Evolutionary conservation across 1,140 invertebrate species (phyloP).

Genomic region (Drosophila insularis): DNA sequence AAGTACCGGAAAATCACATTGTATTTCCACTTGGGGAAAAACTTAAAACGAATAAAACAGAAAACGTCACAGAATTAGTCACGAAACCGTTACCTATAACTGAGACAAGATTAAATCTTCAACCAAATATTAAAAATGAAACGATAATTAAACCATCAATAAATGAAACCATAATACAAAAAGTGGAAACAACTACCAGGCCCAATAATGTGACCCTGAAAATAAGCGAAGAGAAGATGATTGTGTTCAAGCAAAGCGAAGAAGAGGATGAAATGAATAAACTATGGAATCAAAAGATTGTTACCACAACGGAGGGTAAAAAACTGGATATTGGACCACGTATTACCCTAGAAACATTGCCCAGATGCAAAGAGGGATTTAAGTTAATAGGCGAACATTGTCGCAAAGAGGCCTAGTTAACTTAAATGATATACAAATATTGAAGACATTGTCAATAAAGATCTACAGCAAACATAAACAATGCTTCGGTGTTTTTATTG

Average conservation of each 20-base stretch:
- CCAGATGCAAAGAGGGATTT: conserved; percentile 35
- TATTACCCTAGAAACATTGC: conserved; percentile 45
- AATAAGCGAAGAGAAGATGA: conserved; percentile 18
- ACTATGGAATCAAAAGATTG: conserved; percentile 5
- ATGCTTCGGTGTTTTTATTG: background rate
- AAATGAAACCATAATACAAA: background rate
- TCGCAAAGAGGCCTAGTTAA: conserved; percentile 38
- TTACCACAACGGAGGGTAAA: background rate
- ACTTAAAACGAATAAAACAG: background rate
- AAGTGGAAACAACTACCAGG: too few species aligned
- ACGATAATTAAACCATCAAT: background rate
- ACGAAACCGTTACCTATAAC: background rate
- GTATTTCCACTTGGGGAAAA: conserved; percentile 24
- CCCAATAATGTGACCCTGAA: background rate
- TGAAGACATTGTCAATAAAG: conserved; percentile 3
- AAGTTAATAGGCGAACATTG: conserved; percentile 35
- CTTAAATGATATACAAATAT: background rate
- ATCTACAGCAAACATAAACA: conserved; percentile 6
- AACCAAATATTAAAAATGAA: background rate
- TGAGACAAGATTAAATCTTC: background rate
- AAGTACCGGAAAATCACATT: conserved; percentile 23
- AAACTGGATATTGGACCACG: conserved; percentile 33
- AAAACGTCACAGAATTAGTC: background rate
- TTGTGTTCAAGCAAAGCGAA: conserved; percentile 8
- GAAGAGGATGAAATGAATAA: background rate